Evolutionary conservation across 2,888 invertebrate species (phyloP).

Genomic region (Mantis religiosa): DNA sequence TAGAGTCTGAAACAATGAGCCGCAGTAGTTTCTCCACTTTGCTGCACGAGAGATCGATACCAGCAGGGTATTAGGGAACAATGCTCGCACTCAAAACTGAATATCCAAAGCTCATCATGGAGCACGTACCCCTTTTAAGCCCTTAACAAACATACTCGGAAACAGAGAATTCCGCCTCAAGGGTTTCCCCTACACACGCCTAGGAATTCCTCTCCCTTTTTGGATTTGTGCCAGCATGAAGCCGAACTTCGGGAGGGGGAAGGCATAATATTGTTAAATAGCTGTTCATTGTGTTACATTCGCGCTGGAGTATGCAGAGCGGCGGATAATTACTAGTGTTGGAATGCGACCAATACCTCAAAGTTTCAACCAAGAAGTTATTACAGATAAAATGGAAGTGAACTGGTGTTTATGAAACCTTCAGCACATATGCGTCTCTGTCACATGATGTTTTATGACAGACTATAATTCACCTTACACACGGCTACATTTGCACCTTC

Average conservation of each 20-base stretch:
- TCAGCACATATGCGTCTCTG: too few species aligned
- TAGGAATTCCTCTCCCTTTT: background rate
- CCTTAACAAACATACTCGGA: background rate
- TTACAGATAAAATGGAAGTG: too few species aligned
- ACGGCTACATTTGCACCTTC: too few species aligned
- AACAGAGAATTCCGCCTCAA: background rate
- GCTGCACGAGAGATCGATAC: background rate
- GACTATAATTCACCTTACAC: too few species aligned
- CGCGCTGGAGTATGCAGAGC: background rate
- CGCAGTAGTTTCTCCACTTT: background rate
- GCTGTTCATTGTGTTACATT: background rate
- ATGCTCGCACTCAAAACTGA: background rate
- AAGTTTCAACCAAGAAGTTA: too few species aligned
- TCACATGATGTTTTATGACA: too few species aligned
- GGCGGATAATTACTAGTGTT: background rate
- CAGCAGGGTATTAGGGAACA: background rate
- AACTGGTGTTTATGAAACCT: too few species aligned
- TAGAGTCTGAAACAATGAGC: background rate
- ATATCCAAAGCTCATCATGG: background rate
- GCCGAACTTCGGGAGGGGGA: background rate
- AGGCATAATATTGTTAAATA: background rate
- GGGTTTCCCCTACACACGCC: background rate
- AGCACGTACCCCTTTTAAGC: background rate
- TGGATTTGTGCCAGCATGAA: background rate
- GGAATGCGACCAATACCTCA: too few species aligned